phyloP scores from a whole-genome alignment of 2,888 invertebrate species.

The Amiota minor region DNA sequence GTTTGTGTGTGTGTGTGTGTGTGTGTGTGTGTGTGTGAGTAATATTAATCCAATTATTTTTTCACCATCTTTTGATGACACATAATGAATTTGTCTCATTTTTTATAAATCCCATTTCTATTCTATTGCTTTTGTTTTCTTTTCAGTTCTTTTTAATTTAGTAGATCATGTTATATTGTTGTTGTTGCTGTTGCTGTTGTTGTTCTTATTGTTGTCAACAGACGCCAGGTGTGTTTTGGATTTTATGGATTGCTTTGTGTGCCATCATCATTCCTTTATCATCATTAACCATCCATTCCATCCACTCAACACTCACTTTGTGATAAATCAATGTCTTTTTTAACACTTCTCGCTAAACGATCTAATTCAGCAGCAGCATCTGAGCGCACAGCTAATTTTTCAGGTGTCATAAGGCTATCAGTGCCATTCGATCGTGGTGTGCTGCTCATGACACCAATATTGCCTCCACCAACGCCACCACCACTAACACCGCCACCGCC shows the following conservation, averaged over 20 bases:
- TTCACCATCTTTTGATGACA: too few relatives aligned
- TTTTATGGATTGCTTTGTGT: not conserved
- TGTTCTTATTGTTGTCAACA: not conserved
- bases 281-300: conserved; percentile 34
- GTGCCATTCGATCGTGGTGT: conserved; percentile 71
- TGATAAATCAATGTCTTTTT: conserved; percentile 73
- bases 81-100: too few relatives aligned
- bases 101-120: too few relatives aligned
- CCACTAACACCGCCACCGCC: too few relatives aligned
- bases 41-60: too few relatives aligned
- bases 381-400: conserved; percentile 84
- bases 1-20: conserved; percentile 1
- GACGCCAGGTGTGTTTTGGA: not conserved
- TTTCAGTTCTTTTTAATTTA: not conserved
- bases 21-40: not conserved
- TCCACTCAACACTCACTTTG: conserved; percentile 71
- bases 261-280: not conserved
- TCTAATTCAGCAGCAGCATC: conserved; percentile 95
- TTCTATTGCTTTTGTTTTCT: not conserved
- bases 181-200: not conserved
- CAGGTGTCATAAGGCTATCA: conserved; percentile 74
- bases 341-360: conserved; percentile 82
- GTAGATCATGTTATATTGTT: not conserved
- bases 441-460: conserved; percentile 43
- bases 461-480: too few relatives aligned